Base-by-base conservation (phyloP, 2,797 vertebrate genomes). In the Gobio occitaniae region DNA sequence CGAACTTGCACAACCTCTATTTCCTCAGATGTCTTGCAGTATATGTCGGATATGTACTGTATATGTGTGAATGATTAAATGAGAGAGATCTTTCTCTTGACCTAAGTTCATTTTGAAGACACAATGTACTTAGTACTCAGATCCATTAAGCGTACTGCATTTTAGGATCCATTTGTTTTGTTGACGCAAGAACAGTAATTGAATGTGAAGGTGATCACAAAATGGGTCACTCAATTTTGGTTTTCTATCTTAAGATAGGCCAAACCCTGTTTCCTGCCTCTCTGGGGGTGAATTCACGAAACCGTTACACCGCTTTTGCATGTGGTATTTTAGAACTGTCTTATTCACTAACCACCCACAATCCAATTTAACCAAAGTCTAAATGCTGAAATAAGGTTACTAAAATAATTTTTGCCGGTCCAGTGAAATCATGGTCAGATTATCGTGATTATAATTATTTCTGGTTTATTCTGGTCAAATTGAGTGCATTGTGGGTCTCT, bases 141-240 rank as follows among this genome's bases (percentile, higher is more conserved):
- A 61, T 63, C 54, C 72, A 1, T 65, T 4, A 36, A 36, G 38
- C 13, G 12, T 6, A 25, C 29, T 78, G 32, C 38, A 71, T 74
- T 77, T 75, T 71, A 88, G 48, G 50, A 83, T 87, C 86, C 38
- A 48, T 25, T 41, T 78, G 32, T 83, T 84, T 85, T 83, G 83
- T 81, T 59, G 86, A 88, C 86, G 84, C 81, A 72, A 66, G 59
- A 63, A 63, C 25, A 72, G 80, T 88, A 85, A 88, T 81, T 79
- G 50, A 70, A 25, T 82, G n/a, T 84, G 86, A 83, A 66, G 38
- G 48, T 38, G 44, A 80, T 87, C 72, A 87, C 78, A 81, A 88
- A 90, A 54, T 83, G 77, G 32, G 69, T 87, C 84, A 78, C 15
- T 78, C 38, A 78, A 78, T 78, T 78, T 78, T 78, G 76, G 74